A percentile compares a stretch with the other conserved stretches of the same genome.
phyloP scores from a whole-genome alignment of 2,888 invertebrate genomes.

The Dryocosmus kuriphilus region DNA sequence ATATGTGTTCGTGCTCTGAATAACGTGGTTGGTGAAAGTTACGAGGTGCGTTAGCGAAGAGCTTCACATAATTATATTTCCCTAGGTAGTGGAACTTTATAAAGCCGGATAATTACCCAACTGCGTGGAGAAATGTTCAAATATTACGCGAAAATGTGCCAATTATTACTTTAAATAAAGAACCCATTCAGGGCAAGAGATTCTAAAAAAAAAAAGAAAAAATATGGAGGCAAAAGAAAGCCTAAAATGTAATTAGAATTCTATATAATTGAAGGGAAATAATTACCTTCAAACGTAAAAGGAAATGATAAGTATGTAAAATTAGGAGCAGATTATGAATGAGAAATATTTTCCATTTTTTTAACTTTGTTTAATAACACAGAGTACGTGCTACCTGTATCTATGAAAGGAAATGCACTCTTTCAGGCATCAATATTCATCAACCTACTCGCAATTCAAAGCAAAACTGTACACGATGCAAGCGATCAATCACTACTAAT shows the following conservation, averaged over 20 bases:
- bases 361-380: not conserved
- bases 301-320: no score
- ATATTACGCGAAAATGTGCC: not conserved
- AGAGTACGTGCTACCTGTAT: not conserved
- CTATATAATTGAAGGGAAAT: no score
- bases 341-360: no score
- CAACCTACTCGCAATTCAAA: not conserved
- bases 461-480: not conserved
- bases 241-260: not conserved
- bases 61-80: not conserved
- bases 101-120: not conserved
- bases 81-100: not conserved
- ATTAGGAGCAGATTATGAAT: not conserved
- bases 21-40: no score
- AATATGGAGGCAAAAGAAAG: not conserved
- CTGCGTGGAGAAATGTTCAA: not conserved
- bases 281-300: not conserved
- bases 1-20: no score
- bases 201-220: no score
- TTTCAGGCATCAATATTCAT: slow-evolving; percentile 1
- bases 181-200: not conserved
- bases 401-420: not conserved
- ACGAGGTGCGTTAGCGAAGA: not conserved
- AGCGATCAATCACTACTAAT: not conserved
- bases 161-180: not conserved